phyloP scores from a whole-genome alignment of 2,888 invertebrate species.

The Harmothoe impar region DNA sequence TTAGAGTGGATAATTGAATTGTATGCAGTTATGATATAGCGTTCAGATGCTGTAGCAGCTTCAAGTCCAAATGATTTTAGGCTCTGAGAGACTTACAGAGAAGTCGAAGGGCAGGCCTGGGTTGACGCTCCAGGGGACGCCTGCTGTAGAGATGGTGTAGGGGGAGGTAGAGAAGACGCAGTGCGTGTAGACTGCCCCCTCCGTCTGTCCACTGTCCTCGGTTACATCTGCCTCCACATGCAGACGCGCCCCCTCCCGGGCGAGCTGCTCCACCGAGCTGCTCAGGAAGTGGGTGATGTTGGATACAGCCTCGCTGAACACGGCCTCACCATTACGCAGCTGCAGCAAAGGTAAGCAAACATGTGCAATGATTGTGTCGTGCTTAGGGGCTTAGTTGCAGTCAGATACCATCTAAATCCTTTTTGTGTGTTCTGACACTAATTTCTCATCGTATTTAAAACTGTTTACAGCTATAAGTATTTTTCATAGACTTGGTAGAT shows the following conservation, averaged over 20 bases:
- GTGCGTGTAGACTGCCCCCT: background rate
- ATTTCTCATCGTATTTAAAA: no score
- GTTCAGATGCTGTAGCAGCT: no score
- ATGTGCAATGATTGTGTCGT: no score
- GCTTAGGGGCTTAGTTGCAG: no score
- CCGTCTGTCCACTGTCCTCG: background rate
- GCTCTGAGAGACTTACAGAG: no score
- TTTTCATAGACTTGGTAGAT: no score
- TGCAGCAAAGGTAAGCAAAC: background rate
- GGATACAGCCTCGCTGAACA: background rate
- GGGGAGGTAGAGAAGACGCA: background rate
- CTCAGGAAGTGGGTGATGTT: background rate
- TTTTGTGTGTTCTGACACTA: no score
- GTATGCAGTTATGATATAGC: no score
- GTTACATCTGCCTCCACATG: background rate
- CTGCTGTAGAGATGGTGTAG: background rate
- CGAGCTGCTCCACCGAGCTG: background rate
- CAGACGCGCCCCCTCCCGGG: background rate
- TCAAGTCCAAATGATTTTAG: no score
- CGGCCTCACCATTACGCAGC: background rate
- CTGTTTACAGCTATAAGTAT: no score
- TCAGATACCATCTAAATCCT: no score
- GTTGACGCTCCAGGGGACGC: conserved; percentile 14
- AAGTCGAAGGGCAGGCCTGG: conserved; percentile 15
- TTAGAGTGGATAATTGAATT: no score